Evolutionary conservation across 2,797 vertebrate species (phyloP).

Genomic region (Eidolon dupreanum): DNA sequence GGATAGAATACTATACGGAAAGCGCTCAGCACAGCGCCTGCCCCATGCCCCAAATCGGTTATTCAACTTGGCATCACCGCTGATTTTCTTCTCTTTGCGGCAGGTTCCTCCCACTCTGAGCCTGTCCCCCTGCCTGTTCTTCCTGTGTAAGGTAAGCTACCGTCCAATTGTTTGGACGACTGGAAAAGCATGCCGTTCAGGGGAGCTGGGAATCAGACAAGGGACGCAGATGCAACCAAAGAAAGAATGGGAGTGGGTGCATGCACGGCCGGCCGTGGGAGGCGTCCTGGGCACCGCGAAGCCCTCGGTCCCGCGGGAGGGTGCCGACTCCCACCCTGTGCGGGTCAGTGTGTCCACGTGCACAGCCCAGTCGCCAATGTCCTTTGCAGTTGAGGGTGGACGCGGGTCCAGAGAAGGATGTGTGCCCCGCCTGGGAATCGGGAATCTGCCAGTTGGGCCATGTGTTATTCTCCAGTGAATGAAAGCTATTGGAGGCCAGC

Average conservation of each 20-base stretch:
- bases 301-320: too few species aligned
- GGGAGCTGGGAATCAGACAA: background rate
- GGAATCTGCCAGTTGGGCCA: background rate
- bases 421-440: fast-evolving
- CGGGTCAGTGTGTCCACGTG: fast-evolving
- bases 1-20: background rate
- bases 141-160: background rate
- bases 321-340: fast-evolving
- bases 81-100: background rate
- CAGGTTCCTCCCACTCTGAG: background rate
- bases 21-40: background rate
- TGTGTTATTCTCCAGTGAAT: background rate
- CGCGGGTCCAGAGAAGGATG: background rate
- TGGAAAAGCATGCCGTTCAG: background rate
- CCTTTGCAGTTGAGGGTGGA: background rate
- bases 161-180: fast-evolving
- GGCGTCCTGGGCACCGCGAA: background rate
- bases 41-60: fast-evolving
- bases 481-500: slow-evolving; percentile 27
- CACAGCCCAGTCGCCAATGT: fast-evolving
- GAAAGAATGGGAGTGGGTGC: background rate
- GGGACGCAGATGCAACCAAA: fast-evolving
- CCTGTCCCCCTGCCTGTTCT: background rate
- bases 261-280: too few species aligned
- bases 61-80: background rate